A percentile compares a stretch with the other conserved stretches of the same genome.
Conservation (phyloP, 2,113 vertebrate genomes). For the Mesitornis unicolor region DNA sequence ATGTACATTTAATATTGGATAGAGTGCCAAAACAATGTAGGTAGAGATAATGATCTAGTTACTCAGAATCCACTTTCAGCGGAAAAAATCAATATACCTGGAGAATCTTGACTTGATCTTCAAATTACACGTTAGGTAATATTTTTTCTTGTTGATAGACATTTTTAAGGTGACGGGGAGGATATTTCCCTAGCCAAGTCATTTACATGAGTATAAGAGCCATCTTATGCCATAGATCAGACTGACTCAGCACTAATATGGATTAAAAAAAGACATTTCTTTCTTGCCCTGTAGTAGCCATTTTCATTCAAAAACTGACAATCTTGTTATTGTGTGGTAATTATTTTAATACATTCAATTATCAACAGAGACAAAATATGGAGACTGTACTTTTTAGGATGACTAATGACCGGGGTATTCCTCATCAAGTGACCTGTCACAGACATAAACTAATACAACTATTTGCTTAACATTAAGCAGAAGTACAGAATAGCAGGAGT, state of each 20-base stretch:
- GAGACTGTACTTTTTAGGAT: neutral
- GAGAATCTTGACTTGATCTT: neutral
- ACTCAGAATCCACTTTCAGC: neutral
- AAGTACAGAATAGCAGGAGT: neutral
- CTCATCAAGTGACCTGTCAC: neutral
- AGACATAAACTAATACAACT: neutral
- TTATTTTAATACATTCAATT: neutral
- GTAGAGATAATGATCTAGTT: neutral
- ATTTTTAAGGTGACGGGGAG: neutral
- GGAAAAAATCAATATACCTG: neutral
- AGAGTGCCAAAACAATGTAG: neutral
- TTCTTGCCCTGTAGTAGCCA: neutral
- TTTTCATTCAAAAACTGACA: neutral
- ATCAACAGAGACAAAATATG: neutral
- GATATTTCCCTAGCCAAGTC: neutral
- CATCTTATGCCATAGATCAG: neutral
- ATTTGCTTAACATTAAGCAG: neutral
- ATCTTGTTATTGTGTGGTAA: neutral
- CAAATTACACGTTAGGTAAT: neutral
- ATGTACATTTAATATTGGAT: neutral
- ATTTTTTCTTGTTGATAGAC: neutral
- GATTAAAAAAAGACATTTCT: neutral
- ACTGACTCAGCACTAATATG: neutral
- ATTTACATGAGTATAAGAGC: neutral
- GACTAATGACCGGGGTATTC: neutral